phyloP scores from a whole-genome alignment of 2,888 invertebrate genomes.

The Chloroclysta siterata region DNA sequence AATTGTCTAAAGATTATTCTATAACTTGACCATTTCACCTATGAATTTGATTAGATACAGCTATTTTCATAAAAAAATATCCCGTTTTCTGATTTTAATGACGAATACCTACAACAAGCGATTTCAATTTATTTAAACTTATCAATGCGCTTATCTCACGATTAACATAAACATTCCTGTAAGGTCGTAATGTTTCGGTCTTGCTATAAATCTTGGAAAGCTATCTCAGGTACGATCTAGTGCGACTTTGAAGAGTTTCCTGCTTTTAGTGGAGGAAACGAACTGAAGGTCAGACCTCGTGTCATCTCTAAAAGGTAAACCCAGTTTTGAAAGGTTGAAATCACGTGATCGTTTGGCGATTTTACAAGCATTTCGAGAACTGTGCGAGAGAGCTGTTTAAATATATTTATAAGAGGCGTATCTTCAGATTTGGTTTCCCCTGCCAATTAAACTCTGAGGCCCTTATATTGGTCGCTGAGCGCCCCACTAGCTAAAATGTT shows the following conservation, averaged over 20 bases:
- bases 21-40: constrained; percentile 41
- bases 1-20: constrained; percentile 26
- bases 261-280: constrained; percentile 36
- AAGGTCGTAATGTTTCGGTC: constrained; percentile 41
- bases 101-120: background rate
- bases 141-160: constrained; percentile 41
- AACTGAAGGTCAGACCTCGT: constrained; percentile 38
- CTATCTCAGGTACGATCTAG: constrained; percentile 41
- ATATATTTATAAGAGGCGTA: too few relatives aligned
- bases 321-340: constrained; percentile 32
- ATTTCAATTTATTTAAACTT: constrained; percentile 33
- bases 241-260: constrained; percentile 35
- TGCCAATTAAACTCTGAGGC: background rate
- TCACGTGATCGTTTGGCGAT: constrained; percentile 2
- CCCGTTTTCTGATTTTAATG: too few relatives aligned
- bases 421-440: background rate
- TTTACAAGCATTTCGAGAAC: background rate
- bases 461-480: too few relatives aligned
- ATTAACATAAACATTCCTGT: constrained; percentile 43
- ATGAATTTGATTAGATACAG: background rate
- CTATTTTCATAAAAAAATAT: too few relatives aligned
- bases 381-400: background rate
- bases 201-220: constrained; percentile 40
- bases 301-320: constrained; percentile 37
- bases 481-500: too few relatives aligned